Evolutionary conservation across 2,797 vertebrate species (phyloP).

Genomic region (Chelon auratus): DNA sequence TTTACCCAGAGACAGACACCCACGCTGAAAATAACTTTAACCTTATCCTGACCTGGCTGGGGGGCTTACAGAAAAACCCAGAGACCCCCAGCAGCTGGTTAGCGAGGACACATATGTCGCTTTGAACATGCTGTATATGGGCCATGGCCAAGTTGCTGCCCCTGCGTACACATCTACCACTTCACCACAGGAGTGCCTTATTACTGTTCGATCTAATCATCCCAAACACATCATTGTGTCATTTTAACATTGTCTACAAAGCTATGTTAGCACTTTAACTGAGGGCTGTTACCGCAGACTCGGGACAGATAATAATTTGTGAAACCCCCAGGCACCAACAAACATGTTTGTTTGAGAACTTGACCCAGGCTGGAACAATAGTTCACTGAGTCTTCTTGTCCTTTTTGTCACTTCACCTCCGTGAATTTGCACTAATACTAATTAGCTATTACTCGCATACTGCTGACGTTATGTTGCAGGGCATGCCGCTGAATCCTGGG

Average conservation of each 20-base stretch:
- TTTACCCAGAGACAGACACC: constrained; percentile 56
- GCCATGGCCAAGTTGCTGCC: neutral
- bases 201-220: neutral
- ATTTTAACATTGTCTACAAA: neutral
- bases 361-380: too few species aligned
- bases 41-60: constrained; percentile 51
- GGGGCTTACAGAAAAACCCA: constrained; percentile 50
- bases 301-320: neutral
- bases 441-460: too few species aligned
- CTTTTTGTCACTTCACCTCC: too few species aligned
- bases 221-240: neutral
- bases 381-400: too few species aligned
- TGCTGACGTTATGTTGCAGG: too few species aligned
- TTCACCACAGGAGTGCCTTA: neutral
- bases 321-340: neutral
- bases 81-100: constrained; percentile 51
- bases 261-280: neutral
- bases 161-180: neutral
- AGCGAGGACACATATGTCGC: constrained; percentile 24
- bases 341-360: neutral
- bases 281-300: neutral
- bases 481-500: too few species aligned
- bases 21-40: constrained; percentile 67
- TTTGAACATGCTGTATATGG: constrained; percentile 10
- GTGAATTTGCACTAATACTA: too few species aligned